Evolutionary conservation across 2,888 invertebrate genomes (phyloP).

Genomic region (Priocnemis perturbator): DNA sequence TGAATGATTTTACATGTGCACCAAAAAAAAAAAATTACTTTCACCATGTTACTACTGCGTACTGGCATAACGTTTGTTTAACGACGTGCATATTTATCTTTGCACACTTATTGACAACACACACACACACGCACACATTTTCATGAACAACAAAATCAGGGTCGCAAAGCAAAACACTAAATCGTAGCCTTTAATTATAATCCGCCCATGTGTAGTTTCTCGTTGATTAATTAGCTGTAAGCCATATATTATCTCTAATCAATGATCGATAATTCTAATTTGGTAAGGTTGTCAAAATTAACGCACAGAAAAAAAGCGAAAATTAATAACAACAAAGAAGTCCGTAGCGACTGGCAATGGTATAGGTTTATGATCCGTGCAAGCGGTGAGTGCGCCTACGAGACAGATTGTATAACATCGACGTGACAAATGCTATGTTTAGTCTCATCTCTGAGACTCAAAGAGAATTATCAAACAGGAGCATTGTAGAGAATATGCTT

Average conservation of each 20-base stretch:
- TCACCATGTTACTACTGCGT: too few relatives aligned
- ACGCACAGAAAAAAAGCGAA: background rate
- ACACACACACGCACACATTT: slow-evolving; percentile 6
- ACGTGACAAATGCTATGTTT: slow-evolving; percentile 68
- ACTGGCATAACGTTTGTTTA: background rate
- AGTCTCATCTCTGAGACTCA: slow-evolving; percentile 70
- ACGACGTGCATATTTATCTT: slow-evolving; percentile 2
- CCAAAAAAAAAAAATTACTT: too few relatives aligned
- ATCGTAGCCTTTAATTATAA: slow-evolving; percentile 12
- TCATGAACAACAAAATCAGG: background rate
- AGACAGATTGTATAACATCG: slow-evolving; percentile 44
- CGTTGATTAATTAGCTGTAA: background rate
- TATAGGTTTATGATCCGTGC: slow-evolving; percentile 51
- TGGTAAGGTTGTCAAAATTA: background rate
- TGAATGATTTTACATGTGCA: too few relatives aligned
- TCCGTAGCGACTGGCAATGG: too few relatives aligned
- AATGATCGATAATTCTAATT: slow-evolving; percentile 3
- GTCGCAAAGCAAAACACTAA: background rate
- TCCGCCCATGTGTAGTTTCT: slow-evolving; percentile 7
- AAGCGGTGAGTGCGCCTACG: slow-evolving; percentile 49
- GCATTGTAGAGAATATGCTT: slow-evolving; percentile 65
- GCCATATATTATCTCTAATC: background rate
- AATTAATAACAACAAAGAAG: background rate
- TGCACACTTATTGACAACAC: slow-evolving; percentile 3
- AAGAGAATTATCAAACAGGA: slow-evolving; percentile 67